A percentile compares a stretch with the other conserved stretches of the same genome.
These are phyloP conservation scores for Vespertilio murinus DNA, from an alignment of 2,797 vertebrate genomes.

Conservation along the genomic window DNA sequence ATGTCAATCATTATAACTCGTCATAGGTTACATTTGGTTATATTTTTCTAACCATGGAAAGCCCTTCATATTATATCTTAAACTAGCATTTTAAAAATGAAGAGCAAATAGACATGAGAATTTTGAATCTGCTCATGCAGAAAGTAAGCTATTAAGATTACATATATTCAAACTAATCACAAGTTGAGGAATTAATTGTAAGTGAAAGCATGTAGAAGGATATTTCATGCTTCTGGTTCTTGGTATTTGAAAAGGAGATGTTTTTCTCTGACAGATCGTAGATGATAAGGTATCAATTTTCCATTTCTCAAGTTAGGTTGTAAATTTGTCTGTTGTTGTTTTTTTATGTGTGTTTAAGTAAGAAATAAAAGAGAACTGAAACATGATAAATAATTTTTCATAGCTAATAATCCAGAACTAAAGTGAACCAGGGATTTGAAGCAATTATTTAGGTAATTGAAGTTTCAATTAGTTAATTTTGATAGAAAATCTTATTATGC, in stretches of 20 bases:
- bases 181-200: conserved; percentile 45
- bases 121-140: conserved; percentile 45
- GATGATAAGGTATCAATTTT: conserved; percentile 30
- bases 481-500: neutral
- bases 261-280: conserved; percentile 39
- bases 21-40: neutral
- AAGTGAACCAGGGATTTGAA: neutral
- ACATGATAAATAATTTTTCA: neutral
- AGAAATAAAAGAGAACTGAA: neutral
- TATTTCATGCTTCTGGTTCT: conserved; percentile 37
- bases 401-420: neutral
- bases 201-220: conserved; percentile 15
- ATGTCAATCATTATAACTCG: neutral
- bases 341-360: neutral
- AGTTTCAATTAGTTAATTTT: conserved; percentile 35
- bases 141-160: conserved; percentile 47
- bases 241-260: conserved; percentile 42
- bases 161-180: conserved; percentile 43
- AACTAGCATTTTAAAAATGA: conserved; percentile 56
- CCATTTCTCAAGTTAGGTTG: neutral
- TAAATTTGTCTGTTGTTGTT: neutral
- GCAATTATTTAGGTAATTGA: neutral
- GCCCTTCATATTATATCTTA: conserved; percentile 41
- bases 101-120: conserved; percentile 57
- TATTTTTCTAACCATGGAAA: neutral